These are phyloP conservation scores for Acanthaster planci DNA, from an alignment of 35 echinoderm and acorn worm species.

Conservation along the genomic window DNA sequence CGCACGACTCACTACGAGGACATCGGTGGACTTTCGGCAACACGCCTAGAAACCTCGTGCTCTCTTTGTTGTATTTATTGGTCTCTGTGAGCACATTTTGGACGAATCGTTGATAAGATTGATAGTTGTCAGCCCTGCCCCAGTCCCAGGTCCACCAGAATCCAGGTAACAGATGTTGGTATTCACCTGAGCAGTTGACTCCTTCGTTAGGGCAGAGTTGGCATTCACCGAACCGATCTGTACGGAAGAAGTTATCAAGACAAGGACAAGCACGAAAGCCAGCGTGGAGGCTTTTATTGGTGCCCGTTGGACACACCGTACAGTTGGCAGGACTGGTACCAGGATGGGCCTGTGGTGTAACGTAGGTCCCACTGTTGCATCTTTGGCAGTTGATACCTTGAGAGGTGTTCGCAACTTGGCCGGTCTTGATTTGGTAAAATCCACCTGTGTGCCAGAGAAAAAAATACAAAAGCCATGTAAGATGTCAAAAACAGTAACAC, in stretches of 20 bases:
- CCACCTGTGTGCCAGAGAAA: no score
- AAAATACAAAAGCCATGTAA: no score
- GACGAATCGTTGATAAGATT: conserved; percentile 21
- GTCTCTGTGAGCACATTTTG: conserved; percentile 17
- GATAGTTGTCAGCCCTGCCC: not conserved
- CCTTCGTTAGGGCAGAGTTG: conserved; percentile 38
- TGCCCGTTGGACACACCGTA: conserved; percentile 56
- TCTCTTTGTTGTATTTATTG: conserved; percentile 4
- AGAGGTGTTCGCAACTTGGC: conserved; percentile 4
- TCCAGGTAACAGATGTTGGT: conserved; percentile 13
- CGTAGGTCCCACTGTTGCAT: conserved; percentile 51
- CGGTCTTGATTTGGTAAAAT: conserved; percentile 52
- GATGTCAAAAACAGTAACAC: no score
- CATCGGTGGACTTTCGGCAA: conserved; percentile 28
- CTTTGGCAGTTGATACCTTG: conserved; percentile 12
- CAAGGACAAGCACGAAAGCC: conserved; percentile 55
- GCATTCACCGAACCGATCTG: conserved; percentile 49
- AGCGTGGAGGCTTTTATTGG: conserved; percentile 28
- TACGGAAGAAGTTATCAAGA: conserved; percentile 34
- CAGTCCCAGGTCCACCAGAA: conserved; percentile 50
- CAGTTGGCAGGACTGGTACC: conserved; percentile 19
- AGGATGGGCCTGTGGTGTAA: not conserved
- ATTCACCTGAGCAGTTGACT: conserved; percentile 38
- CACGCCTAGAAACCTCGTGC: not conserved
- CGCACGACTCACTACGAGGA: conserved; percentile 12